Evolutionary conservation across 2,888 invertebrate species (phyloP), one percentile per base, ranked within the genome.

Genomic region (Eupithecia vulgata): DNA sequence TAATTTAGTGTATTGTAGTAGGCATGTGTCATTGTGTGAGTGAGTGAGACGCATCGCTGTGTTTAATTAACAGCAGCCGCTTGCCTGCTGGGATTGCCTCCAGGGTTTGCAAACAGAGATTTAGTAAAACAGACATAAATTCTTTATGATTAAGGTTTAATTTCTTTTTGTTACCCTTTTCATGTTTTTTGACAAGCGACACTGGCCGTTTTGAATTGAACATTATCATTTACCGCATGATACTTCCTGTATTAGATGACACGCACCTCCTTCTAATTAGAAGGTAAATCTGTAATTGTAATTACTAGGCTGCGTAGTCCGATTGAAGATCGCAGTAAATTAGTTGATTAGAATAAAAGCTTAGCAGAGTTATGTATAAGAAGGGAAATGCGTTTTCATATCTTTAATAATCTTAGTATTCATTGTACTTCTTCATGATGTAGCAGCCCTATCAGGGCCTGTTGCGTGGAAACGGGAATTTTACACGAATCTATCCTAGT

Each of bases 401-500:
- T n/a, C 10, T 48, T 48, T n/a, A 21, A 48, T 6, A 7, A 45
- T 17, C 45, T 45, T 45, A 7, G 48, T 52, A 52, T 52, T 21
- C 7, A 34, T 34, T 61, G 8, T 34, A 34, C 10, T 34, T 8
- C 17, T 61, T 15, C 8, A 34, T 61, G 1, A 37, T 35, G 30
- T 35, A 64, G 61, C 66, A 73, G 30, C 70, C 70, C 72, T 52
- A 52, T n/a, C 52, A 40, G 10, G 62, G 79, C 79, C 79, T 79
- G 79, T 80, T 80, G 79, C 77, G 78, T 80, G 75, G 73, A 72
- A 73, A 76, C 66, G 78, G 70, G 78, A 76, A 76, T 79, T 75
- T 70, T 77, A 77, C 76, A 75, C 78, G 78, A 76, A 76, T 76
- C 78, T 79, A 78, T 77, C 74, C 79, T 76, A 78, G 76, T 78